These are phyloP conservation scores for Protonibea diacanthus DNA, from an alignment of 2,797 vertebrate species.

Conservation along the genomic window DNA sequence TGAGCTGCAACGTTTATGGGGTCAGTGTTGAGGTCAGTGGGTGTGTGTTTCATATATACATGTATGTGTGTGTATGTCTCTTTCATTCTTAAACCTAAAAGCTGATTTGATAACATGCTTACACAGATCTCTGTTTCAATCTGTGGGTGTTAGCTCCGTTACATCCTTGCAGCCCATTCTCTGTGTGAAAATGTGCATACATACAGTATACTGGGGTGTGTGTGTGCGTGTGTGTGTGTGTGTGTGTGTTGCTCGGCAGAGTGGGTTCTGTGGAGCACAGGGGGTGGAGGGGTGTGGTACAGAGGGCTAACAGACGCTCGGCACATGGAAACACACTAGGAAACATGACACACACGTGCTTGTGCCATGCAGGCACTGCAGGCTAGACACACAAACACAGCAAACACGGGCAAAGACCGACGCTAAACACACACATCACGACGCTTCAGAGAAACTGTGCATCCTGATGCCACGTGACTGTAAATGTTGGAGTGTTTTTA, in stretches of 20 bases:
- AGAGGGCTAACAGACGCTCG: conserved; percentile 55
- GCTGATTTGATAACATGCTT: conserved; percentile 83
- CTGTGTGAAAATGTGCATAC: conserved; percentile 17
- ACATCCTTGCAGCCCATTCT: conserved; percentile 73
- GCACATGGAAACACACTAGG: conserved; percentile 68
- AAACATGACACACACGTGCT: conserved; percentile 74
- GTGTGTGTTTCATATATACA: conserved; percentile 9
- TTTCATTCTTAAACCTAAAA: conserved; percentile 73
- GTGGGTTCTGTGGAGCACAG: conserved; percentile 6
- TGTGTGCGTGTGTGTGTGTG: conserved; percentile 16
- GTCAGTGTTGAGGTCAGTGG: conserved; percentile 11
- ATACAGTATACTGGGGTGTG: background rate
- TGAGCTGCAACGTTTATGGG: conserved; percentile 26
- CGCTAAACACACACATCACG: conserved; percentile 20
- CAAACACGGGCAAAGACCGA: conserved; percentile 43
- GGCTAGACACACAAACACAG: conserved; percentile 51
- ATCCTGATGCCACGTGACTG: background rate
- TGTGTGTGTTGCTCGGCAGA: conserved; percentile 17
- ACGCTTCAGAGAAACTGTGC: conserved; percentile 12
- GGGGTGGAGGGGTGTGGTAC: background rate
- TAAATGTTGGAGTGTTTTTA: conserved; percentile 13
- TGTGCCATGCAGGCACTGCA: conserved; percentile 52
- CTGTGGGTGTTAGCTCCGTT: conserved; percentile 74
- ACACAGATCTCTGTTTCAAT: conserved; percentile 80
- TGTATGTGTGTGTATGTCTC: conserved; percentile 35